Evolutionary conservation across 2,888 invertebrate species (phyloP), one percentile per base, ranked within the genome.

Genomic region (Elysia crispata): DNA sequence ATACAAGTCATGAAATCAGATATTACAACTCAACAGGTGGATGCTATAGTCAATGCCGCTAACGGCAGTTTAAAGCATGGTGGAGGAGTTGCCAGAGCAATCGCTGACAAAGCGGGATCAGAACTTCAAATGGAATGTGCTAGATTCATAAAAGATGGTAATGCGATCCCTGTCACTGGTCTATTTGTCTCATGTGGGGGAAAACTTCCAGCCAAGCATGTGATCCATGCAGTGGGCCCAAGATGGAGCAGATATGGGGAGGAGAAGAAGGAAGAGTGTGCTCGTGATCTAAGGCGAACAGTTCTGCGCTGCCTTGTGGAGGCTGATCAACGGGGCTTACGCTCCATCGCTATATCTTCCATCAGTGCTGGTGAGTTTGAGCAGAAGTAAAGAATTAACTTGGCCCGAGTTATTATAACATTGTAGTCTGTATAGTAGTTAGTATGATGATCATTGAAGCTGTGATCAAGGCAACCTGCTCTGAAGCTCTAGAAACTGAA

Each of bases 21-120:
- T 64, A 82, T 82, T 57, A 82, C 82, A 20, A 60, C 80, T 66
- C 78, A 78, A 25, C 3, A 70, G 1, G 82, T 81, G 25, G 82
- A 79, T 18, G 77, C 70, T 28, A 82, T 82, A 50, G 82, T 82
- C 30, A 82, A 82, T 66, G 80, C 82, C 30, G 79, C 80, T n/a
- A 79, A 82, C 41, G 20, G 57, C 5, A 1, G 25, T 3, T 64
- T 82, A 5, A 20, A 28, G n/a, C 81, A 82, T 50, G 72, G 28
- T 5, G 82, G 80, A 13, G 82, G 82, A 30, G 80, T 82, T 28
- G 82, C 82, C 1, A 25, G 13, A 5, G 82, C 76, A 5, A 81
- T 82, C 25, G 66, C 73, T 13, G 33, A 76, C 25, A 79, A 70
- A 60, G 82, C 80, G 8, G 82, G 82, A n/a, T 28, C 11, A 23